Evolutionary conservation across 2,797 vertebrate genomes (phyloP).

Genomic region (Argya squamiceps): DNA sequence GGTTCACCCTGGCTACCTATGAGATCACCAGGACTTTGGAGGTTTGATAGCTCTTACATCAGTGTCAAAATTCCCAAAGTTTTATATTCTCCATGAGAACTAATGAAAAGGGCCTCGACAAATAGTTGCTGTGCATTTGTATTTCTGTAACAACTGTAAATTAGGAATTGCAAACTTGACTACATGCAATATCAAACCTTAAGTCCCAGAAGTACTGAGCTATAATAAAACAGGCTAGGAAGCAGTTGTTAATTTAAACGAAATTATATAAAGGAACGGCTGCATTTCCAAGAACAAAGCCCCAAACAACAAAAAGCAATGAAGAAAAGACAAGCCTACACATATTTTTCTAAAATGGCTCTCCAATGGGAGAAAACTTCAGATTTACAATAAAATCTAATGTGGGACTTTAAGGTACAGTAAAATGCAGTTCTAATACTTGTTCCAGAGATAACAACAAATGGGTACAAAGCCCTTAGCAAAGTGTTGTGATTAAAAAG

Average conservation of each 20-base stretch:
- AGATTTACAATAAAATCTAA: slow-evolving; percentile 12
- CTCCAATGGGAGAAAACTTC: neutral
- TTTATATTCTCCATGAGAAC: neutral
- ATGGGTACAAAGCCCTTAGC: neutral
- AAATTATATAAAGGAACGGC: neutral
- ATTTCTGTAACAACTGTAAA: slow-evolving; percentile 16
- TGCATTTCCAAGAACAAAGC: neutral
- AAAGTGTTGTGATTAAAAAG: slow-evolving; percentile 6
- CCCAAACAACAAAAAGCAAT: neutral
- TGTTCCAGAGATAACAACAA: slow-evolving; percentile 2
- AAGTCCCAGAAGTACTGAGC: neutral
- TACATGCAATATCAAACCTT: neutral
- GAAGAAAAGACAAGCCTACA: neutral
- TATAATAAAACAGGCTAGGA: neutral
- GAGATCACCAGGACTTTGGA: neutral
- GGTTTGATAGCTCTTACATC: neutral
- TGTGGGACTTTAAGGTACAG: neutral
- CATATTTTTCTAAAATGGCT: neutral
- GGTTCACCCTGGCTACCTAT: neutral
- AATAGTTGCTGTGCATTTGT: neutral
- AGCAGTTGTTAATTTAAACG: neutral
- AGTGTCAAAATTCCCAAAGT: neutral
- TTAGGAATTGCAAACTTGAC: neutral
- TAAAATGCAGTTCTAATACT: slow-evolving; percentile 1
- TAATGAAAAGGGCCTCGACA: neutral